Evolutionary conservation across 2,113 vertebrate species (phyloP), one percentile per base, ranked within the genome.

Genomic region (Etia nguti): DNA sequence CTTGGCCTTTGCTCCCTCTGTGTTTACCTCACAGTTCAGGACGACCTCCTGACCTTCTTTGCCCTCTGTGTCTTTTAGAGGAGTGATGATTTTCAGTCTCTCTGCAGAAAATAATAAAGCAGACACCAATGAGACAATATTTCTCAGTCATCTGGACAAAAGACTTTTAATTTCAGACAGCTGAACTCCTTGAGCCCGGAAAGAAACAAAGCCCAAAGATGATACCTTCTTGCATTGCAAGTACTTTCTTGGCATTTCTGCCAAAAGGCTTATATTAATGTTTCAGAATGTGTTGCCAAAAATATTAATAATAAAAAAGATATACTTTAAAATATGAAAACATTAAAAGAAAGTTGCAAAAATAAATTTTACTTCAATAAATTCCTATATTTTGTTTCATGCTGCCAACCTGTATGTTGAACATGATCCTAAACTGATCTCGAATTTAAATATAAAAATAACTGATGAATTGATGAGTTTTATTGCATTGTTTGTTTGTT

Each of bases 11-110:
- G 98, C 98, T 84, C 97, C 98, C 89, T 98, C 98, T 2, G 97
- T 96, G 95, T 99, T 99, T 75, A 99, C 98, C 95, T 99, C 99
- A 75, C 99, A 99, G 95, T 99, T 98, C 89, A 99, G 98, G 59
- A 98, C 96, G 7, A 97, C 95, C 95, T 99, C 99, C 90, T 98
- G 95, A 83, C 97, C 97, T 91, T 99, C 99, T 86, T 92, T 97
- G 82, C 95, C 96, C 55, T 97, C 96, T 2, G 96, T 97, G 94
- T 99, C 98, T 87, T 98, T 99, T 85, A 99, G 96, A 5, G 99
- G 98, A 79, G 97, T 98, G 93, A 99, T 92, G 90, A 99, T 96
- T 92, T 95, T 97, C 84, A 99, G 97, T 95, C 97, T 99, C 96
- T 99, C 99, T 99, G 96, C 50, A 90, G 29, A 62, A 84, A 92